Evolutionary conservation across 64 coral and sea anemone genomes (phyloP).

Genomic region (Platygyra sinensis): DNA sequence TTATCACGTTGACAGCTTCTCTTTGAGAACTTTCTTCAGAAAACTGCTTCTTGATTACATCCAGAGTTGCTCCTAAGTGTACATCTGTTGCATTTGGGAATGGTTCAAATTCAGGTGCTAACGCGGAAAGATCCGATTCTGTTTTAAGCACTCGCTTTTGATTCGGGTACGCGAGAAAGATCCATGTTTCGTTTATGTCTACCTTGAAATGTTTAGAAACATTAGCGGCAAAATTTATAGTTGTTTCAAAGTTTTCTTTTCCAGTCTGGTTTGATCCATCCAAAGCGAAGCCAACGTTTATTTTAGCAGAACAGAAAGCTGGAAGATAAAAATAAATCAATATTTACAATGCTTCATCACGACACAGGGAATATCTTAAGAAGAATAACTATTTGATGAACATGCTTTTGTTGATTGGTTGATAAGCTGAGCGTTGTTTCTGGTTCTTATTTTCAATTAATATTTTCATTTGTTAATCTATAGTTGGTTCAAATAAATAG

Average conservation of each 20-base stretch:
- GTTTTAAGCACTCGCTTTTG: constrained; percentile 16
- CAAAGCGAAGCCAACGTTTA: constrained; percentile 13
- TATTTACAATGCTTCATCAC: no score
- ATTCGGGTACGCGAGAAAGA: background rate
- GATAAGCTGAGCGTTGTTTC: no score
- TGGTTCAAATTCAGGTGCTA: background rate
- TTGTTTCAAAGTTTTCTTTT: background rate
- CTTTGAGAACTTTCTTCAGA: background rate
- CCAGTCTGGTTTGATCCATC: background rate
- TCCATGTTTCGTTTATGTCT: background rate
- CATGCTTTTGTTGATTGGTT: no score
- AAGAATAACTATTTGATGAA: no score
- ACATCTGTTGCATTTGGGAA: background rate
- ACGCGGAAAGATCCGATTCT: background rate
- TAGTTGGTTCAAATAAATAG: no score
- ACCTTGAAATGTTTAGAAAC: background rate
- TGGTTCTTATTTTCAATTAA: no score
- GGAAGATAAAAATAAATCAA: background rate
- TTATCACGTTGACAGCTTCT: background rate
- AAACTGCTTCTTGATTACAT: background rate
- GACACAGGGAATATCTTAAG: no score
- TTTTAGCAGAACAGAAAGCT: background rate
- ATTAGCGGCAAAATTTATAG: background rate
- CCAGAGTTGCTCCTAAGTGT: background rate
- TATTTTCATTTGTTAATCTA: no score